Evolutionary conservation across 2,888 invertebrate genomes (phyloP).

Genomic region (Amphimallon solstitiale): DNA sequence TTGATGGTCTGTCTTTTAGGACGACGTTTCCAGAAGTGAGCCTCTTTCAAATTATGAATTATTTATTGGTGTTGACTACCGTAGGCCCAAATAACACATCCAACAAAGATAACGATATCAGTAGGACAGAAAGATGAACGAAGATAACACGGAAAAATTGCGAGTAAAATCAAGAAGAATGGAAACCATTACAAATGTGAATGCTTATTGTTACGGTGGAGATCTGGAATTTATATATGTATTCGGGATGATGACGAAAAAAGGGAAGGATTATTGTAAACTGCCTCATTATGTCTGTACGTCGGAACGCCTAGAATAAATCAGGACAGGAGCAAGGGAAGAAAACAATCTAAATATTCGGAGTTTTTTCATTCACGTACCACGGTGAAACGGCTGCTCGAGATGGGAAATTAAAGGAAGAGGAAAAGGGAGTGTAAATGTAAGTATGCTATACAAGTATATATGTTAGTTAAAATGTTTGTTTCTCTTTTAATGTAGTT

Average conservation of each 20-base stretch:
- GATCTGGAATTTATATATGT: slow-evolving; percentile 18
- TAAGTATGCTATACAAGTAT: no score
- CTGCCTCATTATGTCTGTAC: slow-evolving; percentile 18
- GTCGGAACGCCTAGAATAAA: slow-evolving; percentile 14
- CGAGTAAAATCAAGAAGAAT: slow-evolving; percentile 16
- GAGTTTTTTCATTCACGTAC: background rate
- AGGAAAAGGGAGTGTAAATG: no score
- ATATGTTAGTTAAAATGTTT: no score
- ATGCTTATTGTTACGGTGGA: slow-evolving; percentile 21
- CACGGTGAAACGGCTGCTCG: no score
- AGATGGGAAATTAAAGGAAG: no score
- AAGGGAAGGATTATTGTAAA: slow-evolving; percentile 27
- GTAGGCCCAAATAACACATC: background rate
- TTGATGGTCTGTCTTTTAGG: background rate
- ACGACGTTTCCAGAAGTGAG: background rate
- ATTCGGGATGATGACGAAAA: slow-evolving; percentile 9
- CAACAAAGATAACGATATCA: background rate
- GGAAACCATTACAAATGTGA: slow-evolving; percentile 18
- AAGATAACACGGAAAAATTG: background rate
- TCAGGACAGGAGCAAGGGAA: background rate
- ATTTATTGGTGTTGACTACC: slow-evolving; percentile 24
- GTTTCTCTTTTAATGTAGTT: no score
- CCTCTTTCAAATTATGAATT: slow-evolving; percentile 20
- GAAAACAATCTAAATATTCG: slow-evolving; percentile 9
- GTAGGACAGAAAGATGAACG: background rate